These are phyloP conservation scores for Synaphobranchus kaupii DNA, from an alignment of 2,797 vertebrate genomes.

Conservation along the genomic window DNA sequence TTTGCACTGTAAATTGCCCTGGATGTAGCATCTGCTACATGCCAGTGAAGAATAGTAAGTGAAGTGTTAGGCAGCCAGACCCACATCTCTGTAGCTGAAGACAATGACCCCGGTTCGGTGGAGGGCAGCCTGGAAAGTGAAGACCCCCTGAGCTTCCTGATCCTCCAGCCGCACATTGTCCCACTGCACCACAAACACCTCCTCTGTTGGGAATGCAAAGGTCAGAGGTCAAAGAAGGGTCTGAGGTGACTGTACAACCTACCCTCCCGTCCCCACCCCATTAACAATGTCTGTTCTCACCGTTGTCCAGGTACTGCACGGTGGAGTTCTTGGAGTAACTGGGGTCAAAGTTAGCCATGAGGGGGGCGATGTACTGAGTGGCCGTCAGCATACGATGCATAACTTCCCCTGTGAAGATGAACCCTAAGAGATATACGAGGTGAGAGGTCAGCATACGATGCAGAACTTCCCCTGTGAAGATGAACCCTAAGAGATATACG, in stretches of 20 bases:
- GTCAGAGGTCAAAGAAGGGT: slow-evolving; percentile 19
- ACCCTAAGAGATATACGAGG: slow-evolving; percentile 73
- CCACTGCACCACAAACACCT: slow-evolving; percentile 91
- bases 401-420: slow-evolving; percentile 90
- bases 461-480: slow-evolving; percentile 89
- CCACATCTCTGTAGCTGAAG: slow-evolving; percentile 89
- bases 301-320: slow-evolving; percentile 88
- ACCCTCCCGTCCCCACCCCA: background rate
- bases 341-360: slow-evolving; percentile 98
- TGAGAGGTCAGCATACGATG: slow-evolving; percentile 79
- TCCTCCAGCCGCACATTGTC: slow-evolving; percentile 88
- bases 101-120: slow-evolving; percentile 83
- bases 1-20: background rate
- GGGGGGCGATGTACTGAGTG: slow-evolving; percentile 91
- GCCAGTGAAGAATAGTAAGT: background rate
- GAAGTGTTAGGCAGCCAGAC: slow-evolving; percentile 30
- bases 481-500: slow-evolving; percentile 79
- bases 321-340: slow-evolving; percentile 90
- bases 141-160: slow-evolving; percentile 81
- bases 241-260: slow-evolving; percentile 15
- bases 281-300: slow-evolving; percentile 64
- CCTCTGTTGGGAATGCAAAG: slow-evolving; percentile 67
- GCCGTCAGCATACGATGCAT: slow-evolving; percentile 95
- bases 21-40: background rate
- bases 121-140: slow-evolving; percentile 89